Evolutionary conservation across 2,113 vertebrate genomes (phyloP).

Genomic region (Eulemur macaco): DNA sequence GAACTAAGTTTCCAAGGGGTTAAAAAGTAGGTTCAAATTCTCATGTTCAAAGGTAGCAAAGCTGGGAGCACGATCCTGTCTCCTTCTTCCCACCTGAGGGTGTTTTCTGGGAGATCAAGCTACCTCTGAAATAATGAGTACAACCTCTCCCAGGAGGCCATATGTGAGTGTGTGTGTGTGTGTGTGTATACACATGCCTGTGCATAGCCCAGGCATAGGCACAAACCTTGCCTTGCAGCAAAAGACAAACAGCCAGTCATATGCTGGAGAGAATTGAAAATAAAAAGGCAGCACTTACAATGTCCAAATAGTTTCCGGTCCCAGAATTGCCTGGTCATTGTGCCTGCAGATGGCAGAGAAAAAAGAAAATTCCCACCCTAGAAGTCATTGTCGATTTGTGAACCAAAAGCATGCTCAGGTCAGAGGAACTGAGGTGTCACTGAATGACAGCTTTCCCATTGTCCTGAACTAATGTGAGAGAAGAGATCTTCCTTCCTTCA

Average conservation of each 20-base stretch:
- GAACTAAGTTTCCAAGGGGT: neutral
- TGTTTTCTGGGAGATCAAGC: neutral
- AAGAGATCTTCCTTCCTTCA: slow-evolving; percentile 61
- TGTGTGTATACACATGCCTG: neutral
- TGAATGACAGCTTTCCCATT: slow-evolving; percentile 62
- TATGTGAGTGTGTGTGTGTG: neutral
- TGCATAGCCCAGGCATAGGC: neutral
- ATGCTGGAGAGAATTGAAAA: slow-evolving; percentile 21
- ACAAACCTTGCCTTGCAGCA: slow-evolving; percentile 13
- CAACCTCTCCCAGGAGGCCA: neutral
- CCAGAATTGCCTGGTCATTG: slow-evolving; percentile 7
- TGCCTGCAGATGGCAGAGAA: neutral
- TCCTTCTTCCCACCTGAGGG: neutral
- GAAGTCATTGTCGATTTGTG: slow-evolving; percentile 42
- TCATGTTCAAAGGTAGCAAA: neutral
- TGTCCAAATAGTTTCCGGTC: slow-evolving; percentile 8
- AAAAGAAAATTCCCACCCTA: slow-evolving; percentile 20
- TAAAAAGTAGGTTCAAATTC: slow-evolving; percentile 29
- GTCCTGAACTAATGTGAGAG: slow-evolving; percentile 51
- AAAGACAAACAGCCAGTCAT: neutral
- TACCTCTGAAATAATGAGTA: neutral
- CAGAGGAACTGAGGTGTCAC: slow-evolving; percentile 70
- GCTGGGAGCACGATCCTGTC: neutral
- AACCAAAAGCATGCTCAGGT: slow-evolving; percentile 59
- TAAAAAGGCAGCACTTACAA: slow-evolving; percentile 19